Evolutionary conservation across 35 echinoderm and acorn worm genomes (phyloP).

Genomic region (Amphiura filiformis): DNA sequence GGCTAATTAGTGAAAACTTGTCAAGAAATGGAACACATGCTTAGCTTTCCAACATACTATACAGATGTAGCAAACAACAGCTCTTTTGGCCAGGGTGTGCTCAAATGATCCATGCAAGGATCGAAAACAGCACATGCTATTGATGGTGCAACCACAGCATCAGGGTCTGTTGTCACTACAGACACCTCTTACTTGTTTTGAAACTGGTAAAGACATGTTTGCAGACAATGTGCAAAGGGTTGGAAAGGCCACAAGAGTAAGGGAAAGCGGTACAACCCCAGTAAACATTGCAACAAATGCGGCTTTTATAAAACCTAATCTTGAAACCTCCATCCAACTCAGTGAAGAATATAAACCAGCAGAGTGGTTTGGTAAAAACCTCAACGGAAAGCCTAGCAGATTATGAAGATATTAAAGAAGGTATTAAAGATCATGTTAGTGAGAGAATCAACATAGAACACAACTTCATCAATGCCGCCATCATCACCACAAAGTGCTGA

Average conservation of each 20-base stretch:
- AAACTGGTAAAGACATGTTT: neutral
- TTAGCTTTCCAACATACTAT: no score
- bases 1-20: no score
- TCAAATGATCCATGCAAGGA: neutral
- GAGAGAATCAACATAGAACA: no score
- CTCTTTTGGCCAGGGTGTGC: neutral
- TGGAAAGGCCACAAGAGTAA: neutral
- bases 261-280: neutral
- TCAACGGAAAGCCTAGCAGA: no score
- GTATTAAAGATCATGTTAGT: no score
- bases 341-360: neutral
- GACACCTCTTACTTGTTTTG: neutral
- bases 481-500: no score
- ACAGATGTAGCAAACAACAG: no score
- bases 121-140: neutral
- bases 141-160: neutral
- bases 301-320: neutral
- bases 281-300: neutral
- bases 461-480: no score
- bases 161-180: neutral
- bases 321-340: neutral
- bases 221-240: neutral
- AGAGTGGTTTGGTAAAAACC: neutral
- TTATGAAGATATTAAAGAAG: no score
- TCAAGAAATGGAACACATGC: no score